Conservation (phyloP, 2,888 invertebrate genomes). For the Blera fallax region DNA sequence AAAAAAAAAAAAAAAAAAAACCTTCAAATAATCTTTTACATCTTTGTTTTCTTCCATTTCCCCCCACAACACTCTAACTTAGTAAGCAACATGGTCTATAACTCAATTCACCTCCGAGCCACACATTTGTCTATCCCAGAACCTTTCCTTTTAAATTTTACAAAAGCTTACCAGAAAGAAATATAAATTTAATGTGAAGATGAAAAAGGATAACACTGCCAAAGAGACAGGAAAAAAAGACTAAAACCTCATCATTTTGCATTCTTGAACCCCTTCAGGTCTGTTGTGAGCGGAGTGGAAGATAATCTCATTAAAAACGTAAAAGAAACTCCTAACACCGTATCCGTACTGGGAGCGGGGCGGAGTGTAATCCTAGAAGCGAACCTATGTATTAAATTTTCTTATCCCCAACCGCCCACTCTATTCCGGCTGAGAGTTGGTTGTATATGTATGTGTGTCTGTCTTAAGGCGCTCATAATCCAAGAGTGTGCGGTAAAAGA, state of each 20-base stretch:
- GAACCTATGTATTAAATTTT: constrained; percentile 1
- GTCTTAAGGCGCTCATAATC: constrained; percentile 4
- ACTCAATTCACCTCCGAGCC: background rate
- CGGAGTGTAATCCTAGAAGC: background rate
- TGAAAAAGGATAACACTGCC: background rate
- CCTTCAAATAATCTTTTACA: background rate
- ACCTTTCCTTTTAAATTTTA: background rate
- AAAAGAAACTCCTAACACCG: constrained; percentile 4
- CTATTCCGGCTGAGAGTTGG: background rate
- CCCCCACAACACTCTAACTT: background rate
- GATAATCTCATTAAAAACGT: constrained; percentile 40
- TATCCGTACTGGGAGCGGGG: background rate
- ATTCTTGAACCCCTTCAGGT: constrained; percentile 1
- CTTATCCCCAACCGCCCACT: background rate
- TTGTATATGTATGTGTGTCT: background rate
- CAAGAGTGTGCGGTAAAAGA: background rate
- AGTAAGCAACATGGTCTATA: background rate
- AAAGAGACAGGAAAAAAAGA: background rate
- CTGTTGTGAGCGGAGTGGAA: constrained; percentile 1
- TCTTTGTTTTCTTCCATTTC: background rate
- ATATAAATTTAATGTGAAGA: background rate
- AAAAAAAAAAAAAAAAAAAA: background rate
- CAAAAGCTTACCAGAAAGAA: background rate
- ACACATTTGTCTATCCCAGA: background rate
- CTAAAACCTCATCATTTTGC: background rate